Percentiles rank a stretch among this genome's conserved stretches.
phyloP scores from a whole-genome alignment of 2,797 vertebrate species.

The Microctenopoma lineatum region DNA sequence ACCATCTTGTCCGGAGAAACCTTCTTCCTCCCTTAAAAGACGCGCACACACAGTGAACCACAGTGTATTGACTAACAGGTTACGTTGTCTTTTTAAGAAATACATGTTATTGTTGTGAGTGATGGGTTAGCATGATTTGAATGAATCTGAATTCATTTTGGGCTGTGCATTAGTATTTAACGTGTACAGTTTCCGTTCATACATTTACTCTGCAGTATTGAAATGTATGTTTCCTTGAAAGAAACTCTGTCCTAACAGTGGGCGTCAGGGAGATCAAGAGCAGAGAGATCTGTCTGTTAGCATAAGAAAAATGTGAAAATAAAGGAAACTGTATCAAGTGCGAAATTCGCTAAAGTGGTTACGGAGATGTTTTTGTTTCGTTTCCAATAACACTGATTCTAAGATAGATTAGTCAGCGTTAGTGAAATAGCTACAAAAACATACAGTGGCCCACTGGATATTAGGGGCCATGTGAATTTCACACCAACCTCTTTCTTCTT shows the following conservation, averaged over 20 bases:
- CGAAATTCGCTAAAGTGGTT: background rate
- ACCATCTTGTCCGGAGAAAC: slow-evolving; percentile 98
- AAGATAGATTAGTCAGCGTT: slow-evolving; percentile 24
- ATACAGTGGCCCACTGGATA: background rate
- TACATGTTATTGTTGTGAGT: background rate
- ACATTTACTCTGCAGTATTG: background rate
- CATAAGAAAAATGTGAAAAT: slow-evolving; percentile 8
- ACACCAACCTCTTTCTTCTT: slow-evolving; percentile 96
- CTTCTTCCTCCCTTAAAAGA: slow-evolving; percentile 92
- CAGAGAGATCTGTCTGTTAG: slow-evolving; percentile 27
- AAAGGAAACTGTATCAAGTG: no score
- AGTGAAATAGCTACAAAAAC: slow-evolving; percentile 30
- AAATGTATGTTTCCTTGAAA: background rate
- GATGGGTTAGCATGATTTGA: slow-evolving; percentile 14
- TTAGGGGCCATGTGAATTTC: slow-evolving; percentile 42
- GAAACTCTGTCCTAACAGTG: slow-evolving; percentile 1
- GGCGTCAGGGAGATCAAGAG: slow-evolving; percentile 1
- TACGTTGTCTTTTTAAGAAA: background rate
- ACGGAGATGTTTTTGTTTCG: slow-evolving; percentile 8
- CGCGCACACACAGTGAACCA: slow-evolving; percentile 20
- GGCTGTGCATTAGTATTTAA: slow-evolving; percentile 29
- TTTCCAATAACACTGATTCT: no score
- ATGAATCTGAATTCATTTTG: slow-evolving; percentile 11
- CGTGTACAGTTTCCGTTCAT: slow-evolving; percentile 18
- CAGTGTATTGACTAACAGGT: background rate